Evolutionary conservation across 2,888 invertebrate species (phyloP).

Genomic region (Protophormia terraenovae): DNA sequence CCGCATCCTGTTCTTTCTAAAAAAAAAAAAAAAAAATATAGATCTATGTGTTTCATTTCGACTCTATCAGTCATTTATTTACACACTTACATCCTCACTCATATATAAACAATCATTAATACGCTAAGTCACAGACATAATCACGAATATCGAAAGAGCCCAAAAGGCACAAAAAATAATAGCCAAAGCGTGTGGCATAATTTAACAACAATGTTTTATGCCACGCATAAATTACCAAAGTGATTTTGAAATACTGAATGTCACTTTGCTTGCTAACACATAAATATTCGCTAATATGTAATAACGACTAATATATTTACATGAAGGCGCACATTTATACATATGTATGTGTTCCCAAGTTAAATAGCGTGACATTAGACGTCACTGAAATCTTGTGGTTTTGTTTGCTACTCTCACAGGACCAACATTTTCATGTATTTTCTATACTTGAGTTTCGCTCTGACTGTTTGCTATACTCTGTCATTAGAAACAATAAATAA

Average conservation of each 20-base stretch:
- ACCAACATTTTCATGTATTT: constrained; percentile 37
- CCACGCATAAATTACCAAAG: constrained; percentile 62
- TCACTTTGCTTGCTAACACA: constrained; percentile 18
- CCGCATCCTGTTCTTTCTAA: background rate
- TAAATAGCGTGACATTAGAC: constrained; percentile 10
- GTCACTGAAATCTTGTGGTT: constrained; percentile 53
- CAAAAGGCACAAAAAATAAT: constrained; percentile 52
- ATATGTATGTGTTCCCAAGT: background rate
- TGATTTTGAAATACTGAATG: constrained; percentile 36
- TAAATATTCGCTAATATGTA: background rate
- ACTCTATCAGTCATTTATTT: constrained; percentile 6
- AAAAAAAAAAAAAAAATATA: background rate
- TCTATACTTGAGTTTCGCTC: constrained; percentile 24
- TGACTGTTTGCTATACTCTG: background rate
- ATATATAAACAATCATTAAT: constrained; percentile 26
- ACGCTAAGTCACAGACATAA: constrained; percentile 14
- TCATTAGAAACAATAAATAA: constrained; percentile 14
- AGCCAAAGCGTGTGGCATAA: constrained; percentile 62
- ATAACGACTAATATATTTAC: too few relatives aligned
- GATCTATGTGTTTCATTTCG: background rate
- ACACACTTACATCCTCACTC: background rate
- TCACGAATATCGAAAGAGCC: constrained; percentile 5
- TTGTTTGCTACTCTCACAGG: constrained; percentile 48
- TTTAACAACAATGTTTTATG: constrained; percentile 62
- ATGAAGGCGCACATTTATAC: too few relatives aligned